Evolutionary conservation across 1,140 invertebrate species (phyloP).

Genomic region (Ceratina australensis): DNA sequence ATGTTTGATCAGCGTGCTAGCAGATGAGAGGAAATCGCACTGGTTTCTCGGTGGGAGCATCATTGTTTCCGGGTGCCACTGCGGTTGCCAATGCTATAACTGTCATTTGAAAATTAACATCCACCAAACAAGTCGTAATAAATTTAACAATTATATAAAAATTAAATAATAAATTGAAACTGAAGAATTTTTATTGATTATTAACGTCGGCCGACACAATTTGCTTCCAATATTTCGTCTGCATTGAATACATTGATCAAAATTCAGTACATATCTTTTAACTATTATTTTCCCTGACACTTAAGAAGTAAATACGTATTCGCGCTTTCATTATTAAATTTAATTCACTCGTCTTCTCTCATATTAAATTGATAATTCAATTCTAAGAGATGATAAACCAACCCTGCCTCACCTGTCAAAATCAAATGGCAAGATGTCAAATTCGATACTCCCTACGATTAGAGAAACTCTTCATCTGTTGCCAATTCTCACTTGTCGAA

Average conservation of each 20-base stretch:
- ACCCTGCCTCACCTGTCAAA: background rate
- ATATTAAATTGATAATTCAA: background rate
- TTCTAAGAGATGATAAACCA: background rate
- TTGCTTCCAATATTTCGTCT: no score
- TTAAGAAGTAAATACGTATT: background rate
- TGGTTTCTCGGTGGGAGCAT: slow-evolving; percentile 30
- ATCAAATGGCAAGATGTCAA: background rate
- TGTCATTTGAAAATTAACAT: slow-evolving; percentile 39
- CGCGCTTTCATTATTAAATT: no score
- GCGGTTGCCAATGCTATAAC: slow-evolving; percentile 43
- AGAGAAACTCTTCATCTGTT: background rate
- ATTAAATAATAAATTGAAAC: no score
- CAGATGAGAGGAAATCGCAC: background rate
- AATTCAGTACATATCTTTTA: no score
- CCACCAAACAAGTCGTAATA: no score
- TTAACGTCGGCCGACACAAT: no score
- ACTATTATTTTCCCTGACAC: no score
- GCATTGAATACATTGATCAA: no score
- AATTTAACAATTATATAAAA: no score
- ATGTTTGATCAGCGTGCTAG: no score
- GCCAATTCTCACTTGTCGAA: background rate
- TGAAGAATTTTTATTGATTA: no score
- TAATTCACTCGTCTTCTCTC: no score
- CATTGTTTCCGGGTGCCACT: slow-evolving; percentile 16
- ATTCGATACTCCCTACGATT: background rate